phyloP scores from a whole-genome alignment of 2,888 invertebrate species.

The Platerodrilus igneus region DNA sequence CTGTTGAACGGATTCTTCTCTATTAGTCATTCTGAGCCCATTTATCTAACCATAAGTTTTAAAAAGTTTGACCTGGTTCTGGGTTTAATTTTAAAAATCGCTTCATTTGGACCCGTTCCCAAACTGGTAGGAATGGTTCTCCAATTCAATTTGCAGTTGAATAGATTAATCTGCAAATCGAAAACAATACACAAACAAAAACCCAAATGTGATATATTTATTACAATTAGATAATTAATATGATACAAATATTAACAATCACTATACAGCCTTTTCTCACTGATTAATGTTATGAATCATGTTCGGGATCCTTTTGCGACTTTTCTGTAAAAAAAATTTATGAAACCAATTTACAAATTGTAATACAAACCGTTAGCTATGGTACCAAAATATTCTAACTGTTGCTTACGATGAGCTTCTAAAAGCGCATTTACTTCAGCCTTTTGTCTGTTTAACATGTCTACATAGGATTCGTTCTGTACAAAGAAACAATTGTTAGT shows the following conservation, averaged over 20 bases:
- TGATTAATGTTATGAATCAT: conserved; percentile 29
- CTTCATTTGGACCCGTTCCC: too few relatives aligned
- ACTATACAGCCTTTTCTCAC: conserved; percentile 45
- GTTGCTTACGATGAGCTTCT: conserved; percentile 52
- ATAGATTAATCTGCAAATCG: too few relatives aligned
- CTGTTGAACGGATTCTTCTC: too few relatives aligned
- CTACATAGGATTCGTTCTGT: conserved; percentile 48
- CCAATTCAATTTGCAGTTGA: too few relatives aligned
- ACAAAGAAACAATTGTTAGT: too few relatives aligned
- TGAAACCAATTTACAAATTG: too few relatives aligned
- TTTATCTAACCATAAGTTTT: too few relatives aligned
- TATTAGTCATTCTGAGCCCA: too few relatives aligned
- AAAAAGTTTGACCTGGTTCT: too few relatives aligned
- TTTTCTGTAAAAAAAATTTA: conserved; percentile 36
- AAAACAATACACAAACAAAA: too few relatives aligned
- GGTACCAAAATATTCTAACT: conserved; percentile 47
- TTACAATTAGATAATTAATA: conserved; percentile 32
- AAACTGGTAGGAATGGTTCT: too few relatives aligned
- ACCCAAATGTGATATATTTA: conserved; percentile 14
- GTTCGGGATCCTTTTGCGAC: conserved; percentile 31
- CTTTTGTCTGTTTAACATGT: conserved; percentile 52
- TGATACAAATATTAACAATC: conserved; percentile 46
- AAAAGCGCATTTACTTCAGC: conserved; percentile 53
- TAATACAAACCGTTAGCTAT: conserved; percentile 29
- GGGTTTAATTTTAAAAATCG: too few relatives aligned